phyloP scores from a whole-genome alignment of 1,140 invertebrate genomes.

The Reticulitermes speratus region DNA sequence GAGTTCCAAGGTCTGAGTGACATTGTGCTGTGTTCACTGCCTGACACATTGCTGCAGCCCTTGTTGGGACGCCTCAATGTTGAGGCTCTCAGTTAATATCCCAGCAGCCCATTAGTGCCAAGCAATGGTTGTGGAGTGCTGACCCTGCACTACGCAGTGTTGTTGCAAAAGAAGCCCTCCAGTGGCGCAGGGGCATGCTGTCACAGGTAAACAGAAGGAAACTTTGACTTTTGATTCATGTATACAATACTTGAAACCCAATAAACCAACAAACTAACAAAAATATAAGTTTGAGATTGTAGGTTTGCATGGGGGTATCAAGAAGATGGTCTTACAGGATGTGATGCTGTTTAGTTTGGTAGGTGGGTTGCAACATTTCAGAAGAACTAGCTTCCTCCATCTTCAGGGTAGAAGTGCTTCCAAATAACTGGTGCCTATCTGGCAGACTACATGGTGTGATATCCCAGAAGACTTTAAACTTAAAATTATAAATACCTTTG shows the following conservation, averaged over 20 bases:
- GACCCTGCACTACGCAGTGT: slow-evolving; percentile 74
- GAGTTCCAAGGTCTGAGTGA: slow-evolving; percentile 72
- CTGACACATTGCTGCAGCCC: slow-evolving; percentile 72
- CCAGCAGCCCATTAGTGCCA: slow-evolving; percentile 52
- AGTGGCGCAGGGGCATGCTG: slow-evolving; percentile 65
- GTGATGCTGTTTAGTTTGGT: no score
- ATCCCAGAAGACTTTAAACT: no score
- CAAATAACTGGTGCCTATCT: no score
- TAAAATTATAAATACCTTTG: background rate
- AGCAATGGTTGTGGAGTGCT: slow-evolving; percentile 70
- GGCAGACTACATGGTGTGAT: no score
- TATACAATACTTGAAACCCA: background rate
- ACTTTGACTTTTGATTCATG: background rate
- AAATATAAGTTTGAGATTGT: background rate
- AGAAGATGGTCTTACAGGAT: no score
- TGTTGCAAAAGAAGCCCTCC: slow-evolving; percentile 82
- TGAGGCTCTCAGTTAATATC: slow-evolving; percentile 36
- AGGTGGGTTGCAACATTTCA: no score
- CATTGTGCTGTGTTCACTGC: slow-evolving; percentile 73
- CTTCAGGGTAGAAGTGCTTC: no score
- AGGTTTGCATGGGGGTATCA: no score
- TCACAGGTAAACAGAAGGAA: slow-evolving; percentile 55
- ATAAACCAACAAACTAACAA: background rate
- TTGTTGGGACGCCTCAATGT: slow-evolving; percentile 63
- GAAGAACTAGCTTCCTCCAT: no score